Percentiles rank a stretch among this genome's conserved stretches.
Evolutionary conservation across 2,888 invertebrate genomes (phyloP).

Genomic region (Molanna angustata): DNA sequence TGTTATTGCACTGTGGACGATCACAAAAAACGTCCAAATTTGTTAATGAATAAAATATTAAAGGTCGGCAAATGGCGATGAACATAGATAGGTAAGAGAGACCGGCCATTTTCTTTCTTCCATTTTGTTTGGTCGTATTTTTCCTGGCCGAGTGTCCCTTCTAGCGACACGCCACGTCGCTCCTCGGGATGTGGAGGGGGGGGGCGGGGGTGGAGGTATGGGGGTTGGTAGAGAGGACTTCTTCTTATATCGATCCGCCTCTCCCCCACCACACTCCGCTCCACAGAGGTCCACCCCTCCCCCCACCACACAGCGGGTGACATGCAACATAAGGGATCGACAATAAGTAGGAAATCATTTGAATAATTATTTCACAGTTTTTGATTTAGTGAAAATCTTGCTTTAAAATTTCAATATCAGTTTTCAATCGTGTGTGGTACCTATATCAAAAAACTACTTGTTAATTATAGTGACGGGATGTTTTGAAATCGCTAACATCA

Average conservation of each 20-base stretch:
- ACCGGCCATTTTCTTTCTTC: slow-evolving; percentile 25
- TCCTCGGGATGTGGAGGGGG: slow-evolving; percentile 36
- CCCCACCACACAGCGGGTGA: slow-evolving; percentile 30
- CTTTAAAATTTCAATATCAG: no score
- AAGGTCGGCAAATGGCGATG: not conserved
- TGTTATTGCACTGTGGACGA: no score
- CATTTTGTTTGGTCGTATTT: slow-evolving; percentile 48
- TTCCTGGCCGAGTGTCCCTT: slow-evolving; percentile 37
- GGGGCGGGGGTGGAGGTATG: slow-evolving; percentile 36
- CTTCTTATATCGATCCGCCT: slow-evolving; percentile 47
- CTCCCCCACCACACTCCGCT: slow-evolving; percentile 36
- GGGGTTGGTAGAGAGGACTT: slow-evolving; percentile 37
- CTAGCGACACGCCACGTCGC: slow-evolving; percentile 38
- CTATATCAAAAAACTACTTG: no score
- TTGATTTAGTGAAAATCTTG: no score
- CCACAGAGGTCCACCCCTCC: slow-evolving; percentile 34
- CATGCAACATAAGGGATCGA: slow-evolving; percentile 26
- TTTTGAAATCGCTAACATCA: no score
- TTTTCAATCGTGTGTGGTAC: no score
- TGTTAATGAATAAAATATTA: no score
- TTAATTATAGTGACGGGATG: no score
- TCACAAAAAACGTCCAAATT: no score
- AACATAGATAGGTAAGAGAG: not conserved
- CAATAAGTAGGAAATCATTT: no score
- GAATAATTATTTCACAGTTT: no score